These are phyloP conservation scores for Perognathus longimembris DNA, from an alignment of 2,113 vertebrate genomes.

Conservation along the genomic window DNA sequence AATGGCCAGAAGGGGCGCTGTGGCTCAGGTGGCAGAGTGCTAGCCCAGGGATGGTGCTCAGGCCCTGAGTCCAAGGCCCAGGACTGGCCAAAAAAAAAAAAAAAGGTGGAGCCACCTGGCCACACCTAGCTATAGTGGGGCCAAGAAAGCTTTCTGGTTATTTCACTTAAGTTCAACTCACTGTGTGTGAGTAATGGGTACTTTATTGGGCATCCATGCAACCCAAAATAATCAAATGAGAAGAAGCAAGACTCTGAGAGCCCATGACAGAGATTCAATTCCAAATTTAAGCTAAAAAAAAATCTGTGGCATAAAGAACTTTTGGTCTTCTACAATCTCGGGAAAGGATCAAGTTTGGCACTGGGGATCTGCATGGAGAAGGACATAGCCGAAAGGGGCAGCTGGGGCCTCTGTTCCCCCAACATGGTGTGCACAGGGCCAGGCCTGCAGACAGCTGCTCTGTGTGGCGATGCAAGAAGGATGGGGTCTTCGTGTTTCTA, in stretches of 20 bases:
- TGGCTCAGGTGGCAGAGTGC: too few species aligned
- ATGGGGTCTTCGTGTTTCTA: slow-evolving; percentile 52
- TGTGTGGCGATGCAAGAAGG: slow-evolving; percentile 13
- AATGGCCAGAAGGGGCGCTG: too few species aligned
- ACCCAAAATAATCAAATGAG: not conserved
- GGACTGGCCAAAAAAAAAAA: too few species aligned
- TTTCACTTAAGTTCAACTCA: not conserved
- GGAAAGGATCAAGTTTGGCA: not conserved
- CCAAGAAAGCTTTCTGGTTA: not conserved
- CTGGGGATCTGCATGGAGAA: not conserved
- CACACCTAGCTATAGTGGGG: not conserved
- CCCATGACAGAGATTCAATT: not conserved
- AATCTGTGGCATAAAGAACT: not conserved
- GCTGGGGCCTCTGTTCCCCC: not conserved
- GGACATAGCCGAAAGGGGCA: not conserved
- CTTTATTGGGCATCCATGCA: not conserved
- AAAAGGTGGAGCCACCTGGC: not conserved
- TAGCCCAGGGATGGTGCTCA: too few species aligned
- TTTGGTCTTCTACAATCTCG: not conserved
- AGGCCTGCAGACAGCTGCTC: not conserved
- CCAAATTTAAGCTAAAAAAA: slow-evolving; percentile 26
- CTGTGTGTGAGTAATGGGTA: not conserved
- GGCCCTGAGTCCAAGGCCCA: too few species aligned
- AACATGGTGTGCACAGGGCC: not conserved
- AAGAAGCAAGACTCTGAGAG: not conserved